Evolutionary conservation across 2,888 invertebrate genomes (phyloP).

Genomic region (Phyto melanocephala): DNA sequence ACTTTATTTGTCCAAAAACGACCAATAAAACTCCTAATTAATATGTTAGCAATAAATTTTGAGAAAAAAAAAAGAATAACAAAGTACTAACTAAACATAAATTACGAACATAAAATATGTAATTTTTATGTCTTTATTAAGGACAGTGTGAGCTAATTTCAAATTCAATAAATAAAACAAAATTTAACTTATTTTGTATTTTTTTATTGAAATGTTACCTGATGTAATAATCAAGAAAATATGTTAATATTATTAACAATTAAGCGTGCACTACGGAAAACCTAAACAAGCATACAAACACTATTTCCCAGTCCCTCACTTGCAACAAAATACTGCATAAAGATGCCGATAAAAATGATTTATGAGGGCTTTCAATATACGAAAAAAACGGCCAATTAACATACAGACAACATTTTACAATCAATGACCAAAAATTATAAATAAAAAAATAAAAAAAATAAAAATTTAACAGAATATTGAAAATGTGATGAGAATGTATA

Average conservation of each 20-base stretch:
- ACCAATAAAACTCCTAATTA: too few relatives aligned
- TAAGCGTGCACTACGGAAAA: neutral
- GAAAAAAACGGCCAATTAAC: slow-evolving; percentile 47
- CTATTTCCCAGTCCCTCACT: neutral
- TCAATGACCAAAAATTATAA: neutral
- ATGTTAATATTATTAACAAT: slow-evolving; percentile 46
- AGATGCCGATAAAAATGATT: slow-evolving; percentile 58
- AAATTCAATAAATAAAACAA: slow-evolving; percentile 17
- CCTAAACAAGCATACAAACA: neutral
- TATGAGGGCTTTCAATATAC: slow-evolving; percentile 45
- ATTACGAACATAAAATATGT: neutral
- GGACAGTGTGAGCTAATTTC: slow-evolving; percentile 13
- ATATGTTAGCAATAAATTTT: neutral
- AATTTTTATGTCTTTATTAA: slow-evolving; percentile 46
- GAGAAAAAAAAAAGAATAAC: neutral
- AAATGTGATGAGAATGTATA: neutral
- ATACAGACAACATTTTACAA: slow-evolving; percentile 46
- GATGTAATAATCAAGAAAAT: slow-evolving; percentile 53
- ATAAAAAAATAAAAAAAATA: too few relatives aligned
- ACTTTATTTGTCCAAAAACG: too few relatives aligned
- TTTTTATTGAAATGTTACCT: slow-evolving; percentile 17
- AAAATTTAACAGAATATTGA: neutral
- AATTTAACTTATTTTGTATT: neutral
- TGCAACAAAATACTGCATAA: slow-evolving; percentile 14
- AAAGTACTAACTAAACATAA: neutral